Conservation (phyloP, 2,113 vertebrate genomes). For the Megaptera novaeangliae region DNA sequence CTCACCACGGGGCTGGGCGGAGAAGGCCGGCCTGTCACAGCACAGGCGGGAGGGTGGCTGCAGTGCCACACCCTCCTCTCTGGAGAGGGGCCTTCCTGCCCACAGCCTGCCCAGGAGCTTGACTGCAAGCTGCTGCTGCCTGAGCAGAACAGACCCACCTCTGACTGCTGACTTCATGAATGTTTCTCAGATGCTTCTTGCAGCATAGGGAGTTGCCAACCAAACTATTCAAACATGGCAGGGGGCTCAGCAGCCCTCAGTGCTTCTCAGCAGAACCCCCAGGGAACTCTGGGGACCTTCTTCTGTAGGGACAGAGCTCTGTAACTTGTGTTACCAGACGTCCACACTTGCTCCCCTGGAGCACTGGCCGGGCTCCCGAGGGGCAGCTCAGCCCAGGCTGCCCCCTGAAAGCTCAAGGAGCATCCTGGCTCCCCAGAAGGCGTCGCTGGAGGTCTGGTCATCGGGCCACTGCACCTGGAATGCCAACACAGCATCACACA, state of each 20-base stretch:
- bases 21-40: too few species aligned
- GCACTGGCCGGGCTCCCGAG: neutral
- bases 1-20: neutral
- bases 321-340: neutral
- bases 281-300: neutral
- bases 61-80: neutral
- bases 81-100: neutral
- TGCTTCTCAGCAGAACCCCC: neutral
- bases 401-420: slow-evolving; percentile 44
- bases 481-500: neutral
- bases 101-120: neutral
- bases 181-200: neutral
- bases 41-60: rapidly evolving
- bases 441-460: neutral
- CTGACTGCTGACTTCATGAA: neutral
- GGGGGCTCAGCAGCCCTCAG: neutral
- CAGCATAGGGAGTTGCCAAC: neutral
- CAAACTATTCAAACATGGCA: neutral
- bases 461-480: slow-evolving; percentile 27
- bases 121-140: rapidly evolving
- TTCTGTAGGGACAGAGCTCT: neutral
- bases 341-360: neutral
- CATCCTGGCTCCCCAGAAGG: slow-evolving; percentile 41
- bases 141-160: too few species aligned
- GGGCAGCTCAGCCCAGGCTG: neutral